Evolutionary conservation across 2,113 vertebrate genomes (phyloP), one percentile per base, ranked within the genome.

Genomic region (Nestor notabilis): DNA sequence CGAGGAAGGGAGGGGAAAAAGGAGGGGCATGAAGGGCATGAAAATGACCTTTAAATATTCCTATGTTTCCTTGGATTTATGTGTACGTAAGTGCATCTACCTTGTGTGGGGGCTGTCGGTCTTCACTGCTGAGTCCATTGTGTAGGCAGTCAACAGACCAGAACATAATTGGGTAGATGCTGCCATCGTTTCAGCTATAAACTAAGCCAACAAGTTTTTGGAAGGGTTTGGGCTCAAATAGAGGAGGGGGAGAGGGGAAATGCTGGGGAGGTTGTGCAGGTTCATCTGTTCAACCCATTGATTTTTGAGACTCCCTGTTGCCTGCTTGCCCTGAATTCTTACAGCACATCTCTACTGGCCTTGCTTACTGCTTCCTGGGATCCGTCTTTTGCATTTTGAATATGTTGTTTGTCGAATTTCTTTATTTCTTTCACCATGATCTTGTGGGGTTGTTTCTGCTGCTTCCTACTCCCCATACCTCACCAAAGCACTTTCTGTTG

Each of bases 51-150:
- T 83, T 52, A 77, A 35, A 28, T 82, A 2, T 66, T 78, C 50
- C 17, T 9, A 16, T 0, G 0, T 83, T 95, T 83, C 66, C n/a
- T 53, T 53, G 10, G 11, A 10, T 80, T 72, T 80, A 50, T 0
- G 2, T 68, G 55, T 52, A 24, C 1, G 0, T 55, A 33, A 39
- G 29, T 1, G 0, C 35, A 16, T 52, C 25, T 79, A 35, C n/a
- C 31, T 66, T 5, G 0, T 6, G 3, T 49, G 17, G 3, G 28
- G 33, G 5, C 78, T 78, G 17, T 2, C 3, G 23, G 35, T 41
- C 13, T 84, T 76, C 20, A 65, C 39, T 58, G 8, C 68, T 1
- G 11, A 68, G 25, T 35, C 44, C 27, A 9, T 33, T 2, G 0
- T 52, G 41, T 35, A 28, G 20, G 6, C 5, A 60, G 1, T 43